Conservation (phyloP, 2,113 vertebrate species). For the Takifugu flavidus region DNA sequence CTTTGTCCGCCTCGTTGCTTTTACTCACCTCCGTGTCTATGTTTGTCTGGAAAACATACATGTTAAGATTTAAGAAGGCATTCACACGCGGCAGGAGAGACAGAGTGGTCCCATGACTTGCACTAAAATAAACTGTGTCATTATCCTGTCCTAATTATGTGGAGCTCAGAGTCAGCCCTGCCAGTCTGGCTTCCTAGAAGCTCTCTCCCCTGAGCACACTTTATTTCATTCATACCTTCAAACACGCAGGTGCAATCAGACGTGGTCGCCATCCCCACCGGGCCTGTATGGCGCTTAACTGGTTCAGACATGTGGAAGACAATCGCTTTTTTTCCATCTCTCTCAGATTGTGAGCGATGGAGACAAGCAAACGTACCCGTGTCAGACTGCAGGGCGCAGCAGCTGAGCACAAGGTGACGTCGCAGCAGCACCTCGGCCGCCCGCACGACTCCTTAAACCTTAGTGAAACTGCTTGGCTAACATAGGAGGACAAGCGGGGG, state of each 20-base stretch:
- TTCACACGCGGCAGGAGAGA: not conserved
- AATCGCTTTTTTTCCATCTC: conserved; percentile 26
- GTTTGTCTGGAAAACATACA: conserved; percentile 12
- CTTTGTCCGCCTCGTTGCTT: conserved; percentile 22
- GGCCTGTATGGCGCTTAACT: conserved; percentile 52
- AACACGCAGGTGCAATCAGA: conserved; percentile 10
- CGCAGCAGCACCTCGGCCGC: conserved; percentile 2
- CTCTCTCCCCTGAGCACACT: conserved; percentile 30
- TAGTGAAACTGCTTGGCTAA: not conserved
- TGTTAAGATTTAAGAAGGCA: not conserved
- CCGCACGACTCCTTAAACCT: conserved; percentile 10
- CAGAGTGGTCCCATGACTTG: conserved; percentile 44
- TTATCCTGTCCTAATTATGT: conserved; percentile 54
- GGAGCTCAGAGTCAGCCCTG: conserved; percentile 32
- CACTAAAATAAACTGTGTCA: conserved; percentile 46
- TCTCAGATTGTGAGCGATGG: conserved; percentile 44
- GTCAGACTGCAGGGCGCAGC: conserved; percentile 46
- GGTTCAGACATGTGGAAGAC: conserved; percentile 45
- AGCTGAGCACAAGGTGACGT: conserved; percentile 42
- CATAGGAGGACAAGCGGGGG: not conserved
- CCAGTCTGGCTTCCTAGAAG: conserved; percentile 31
- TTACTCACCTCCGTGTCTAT: conserved; percentile 9
- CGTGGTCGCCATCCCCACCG: conserved; percentile 47
- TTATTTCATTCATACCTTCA: conserved; percentile 13
- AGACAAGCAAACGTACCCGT: conserved; percentile 53